Base-by-base conservation (phyloP, 2,888 invertebrate genomes). In the Drosophila limbata region DNA sequence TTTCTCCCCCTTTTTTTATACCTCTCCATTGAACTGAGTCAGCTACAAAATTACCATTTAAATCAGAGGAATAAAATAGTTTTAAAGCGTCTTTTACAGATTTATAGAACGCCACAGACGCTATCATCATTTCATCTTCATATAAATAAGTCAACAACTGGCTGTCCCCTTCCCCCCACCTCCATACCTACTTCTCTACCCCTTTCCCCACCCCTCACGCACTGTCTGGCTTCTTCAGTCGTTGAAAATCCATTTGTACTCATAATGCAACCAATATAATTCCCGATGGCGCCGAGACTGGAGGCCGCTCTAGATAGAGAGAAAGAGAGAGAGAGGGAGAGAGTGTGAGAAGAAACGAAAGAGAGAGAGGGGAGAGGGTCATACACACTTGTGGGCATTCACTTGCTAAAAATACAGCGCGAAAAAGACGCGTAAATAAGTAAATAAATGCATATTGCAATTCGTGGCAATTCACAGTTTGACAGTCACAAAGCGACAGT, bases 311-410 rank as follows among this genome's bases (percentile, higher is more conserved):
- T 8, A 28, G 25, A 40, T 19, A 25, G 57, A 5, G 21, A 17
- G 37, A 4, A 8, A 8, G 11, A 9, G 3, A 19, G 17, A 0
- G 25, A 15, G 11, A 9, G 28, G n/a, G 51, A 3, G 0, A 8
- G 61, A 25, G 28, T n/a, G n/a, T n/a, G n/a, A n/a, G n/a, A n/a
- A n/a, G n/a, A n/a, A n/a, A n/a, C n/a, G n/a, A n/a, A n/a, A 15
- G n/a, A 4, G 19, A 11, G 28, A 15, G 15, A 0, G 25, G 21
- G 9, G 59, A 3, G 2, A 13, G 31, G 13, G 13, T 13, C 42
- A 28, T 17, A 17, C 13, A 67, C 81, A 83, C 86, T 83, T 87
- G 88, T 84, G 78, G 76, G 83, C 88, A 85, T 80, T 88, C 88
- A 67, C 57, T 73, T 77, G 76, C 78, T 70, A 69, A 61, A 78